A percentile compares a stretch with the other conserved stretches of the same genome.
Evolutionary conservation across 2,113 vertebrate genomes (phyloP).

Genomic region (Grantiella picta): DNA sequence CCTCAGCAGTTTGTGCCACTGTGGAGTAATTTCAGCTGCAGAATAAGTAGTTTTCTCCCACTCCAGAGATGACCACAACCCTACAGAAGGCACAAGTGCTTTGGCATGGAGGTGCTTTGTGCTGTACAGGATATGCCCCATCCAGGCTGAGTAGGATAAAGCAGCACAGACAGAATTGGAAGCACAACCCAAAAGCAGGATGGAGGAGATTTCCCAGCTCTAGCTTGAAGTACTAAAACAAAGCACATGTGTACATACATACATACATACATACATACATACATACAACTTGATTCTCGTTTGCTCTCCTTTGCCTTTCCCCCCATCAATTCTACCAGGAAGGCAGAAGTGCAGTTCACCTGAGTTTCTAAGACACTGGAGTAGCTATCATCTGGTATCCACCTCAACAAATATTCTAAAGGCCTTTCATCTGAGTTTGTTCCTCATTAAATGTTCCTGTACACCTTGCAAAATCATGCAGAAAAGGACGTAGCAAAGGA

Average conservation of each 20-base stretch:
- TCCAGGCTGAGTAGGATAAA: not conserved
- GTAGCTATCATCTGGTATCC: not conserved
- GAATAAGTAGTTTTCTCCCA: not conserved
- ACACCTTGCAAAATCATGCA: not conserved
- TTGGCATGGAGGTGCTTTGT: not conserved
- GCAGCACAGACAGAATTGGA: accelerated
- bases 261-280: too few relatives aligned
- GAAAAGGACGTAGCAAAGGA: not conserved
- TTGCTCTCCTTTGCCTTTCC: not conserved
- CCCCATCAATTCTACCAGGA: not conserved
- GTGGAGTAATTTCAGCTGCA: not conserved
- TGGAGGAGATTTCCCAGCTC: not conserved
- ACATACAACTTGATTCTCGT: not conserved
- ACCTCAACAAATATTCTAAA: not conserved
- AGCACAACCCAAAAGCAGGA: not conserved
- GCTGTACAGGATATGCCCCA: not conserved
- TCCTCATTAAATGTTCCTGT: not conserved
- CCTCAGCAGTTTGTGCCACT: not conserved
- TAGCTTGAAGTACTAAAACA: not conserved
- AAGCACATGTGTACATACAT: too few relatives aligned
- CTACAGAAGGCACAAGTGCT: not conserved
- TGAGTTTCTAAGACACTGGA: not conserved
- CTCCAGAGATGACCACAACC: not conserved
- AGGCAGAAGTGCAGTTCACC: not conserved
- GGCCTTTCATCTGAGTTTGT: not conserved